A percentile compares a stretch with the other conserved stretches of the same genome.
Conservation (phyloP, 2,113 vertebrate genomes). For the Chiloscyllium plagiosum region DNA sequence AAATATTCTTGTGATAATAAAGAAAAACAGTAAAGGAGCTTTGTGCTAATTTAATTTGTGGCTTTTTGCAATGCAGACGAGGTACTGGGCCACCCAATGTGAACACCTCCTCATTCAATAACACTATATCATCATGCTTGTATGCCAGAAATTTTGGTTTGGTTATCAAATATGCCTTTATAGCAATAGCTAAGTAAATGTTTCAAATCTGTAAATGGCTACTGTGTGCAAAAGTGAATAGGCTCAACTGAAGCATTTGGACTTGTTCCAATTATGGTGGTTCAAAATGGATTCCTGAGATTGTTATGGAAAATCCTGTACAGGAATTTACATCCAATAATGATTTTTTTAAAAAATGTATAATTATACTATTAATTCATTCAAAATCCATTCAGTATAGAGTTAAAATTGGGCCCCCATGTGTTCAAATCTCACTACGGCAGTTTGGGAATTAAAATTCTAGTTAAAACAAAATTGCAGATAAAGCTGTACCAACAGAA, state of each 20-base stretch:
- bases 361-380: background rate
- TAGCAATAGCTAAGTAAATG: slow-evolving; percentile 9
- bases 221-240: slow-evolving; percentile 30
- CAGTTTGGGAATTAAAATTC: background rate
- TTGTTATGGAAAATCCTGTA: slow-evolving; percentile 21
- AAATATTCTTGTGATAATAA: background rate
- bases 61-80: slow-evolving; percentile 20
- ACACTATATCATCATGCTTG: slow-evolving; percentile 19
- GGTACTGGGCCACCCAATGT: slow-evolving; percentile 24
- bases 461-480: background rate
- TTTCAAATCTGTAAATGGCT: slow-evolving; percentile 27
- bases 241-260: slow-evolving; percentile 21
- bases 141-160: slow-evolving; percentile 27
- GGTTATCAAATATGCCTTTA: slow-evolving; percentile 34
- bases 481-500: background rate
- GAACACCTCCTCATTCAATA: slow-evolving; percentile 22
- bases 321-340: background rate
- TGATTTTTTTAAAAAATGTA: background rate
- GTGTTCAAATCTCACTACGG: background rate
- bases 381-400: background rate
- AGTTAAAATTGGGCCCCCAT: background rate
- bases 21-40: background rate
- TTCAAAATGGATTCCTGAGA: slow-evolving; percentile 1
- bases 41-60: slow-evolving; percentile 22
- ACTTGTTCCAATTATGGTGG: background rate